Base-by-base conservation (phyloP, 1,140 invertebrate species). In the Drosophila simulans region DNA sequence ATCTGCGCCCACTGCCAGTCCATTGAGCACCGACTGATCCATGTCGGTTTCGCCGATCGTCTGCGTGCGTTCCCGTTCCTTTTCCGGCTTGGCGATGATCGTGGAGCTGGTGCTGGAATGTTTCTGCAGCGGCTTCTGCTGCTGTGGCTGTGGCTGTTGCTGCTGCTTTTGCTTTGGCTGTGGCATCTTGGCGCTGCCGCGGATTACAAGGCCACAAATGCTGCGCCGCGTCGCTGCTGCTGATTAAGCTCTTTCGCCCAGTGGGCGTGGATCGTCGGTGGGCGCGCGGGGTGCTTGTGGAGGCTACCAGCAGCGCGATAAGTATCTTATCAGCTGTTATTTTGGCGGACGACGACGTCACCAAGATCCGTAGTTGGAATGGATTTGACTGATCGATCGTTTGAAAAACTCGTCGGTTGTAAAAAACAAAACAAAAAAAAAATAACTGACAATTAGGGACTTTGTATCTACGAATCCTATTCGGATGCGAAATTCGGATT, bases 11-110 rank as follows among this genome's bases (percentile, higher is more conserved):
- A 72, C 48, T 5, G 70, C 51, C 13, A 81, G 45, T 5, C 90
- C 90, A 58, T 91, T 91, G n/a, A 91, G 66, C 43, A 91, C 72
- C 8, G 82, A 88, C 51, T 90, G 90, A 77, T 91, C 85, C 71
- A 91, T 90, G 56, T 91, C 86, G 52, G 83, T 65, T 75, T 89
- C 90, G 7, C 90, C 86, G 42, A 86, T 86, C 0, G 84, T 91
- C 43, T 85, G 80, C 49, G 72, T 73, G 34, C 80, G 78, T 39
- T 63, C 59, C 31, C 57, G 49, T 31, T 62, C 63, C 22, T 53
- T 45, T 62, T 77, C 76, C 53, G 66, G 72, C 52, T 37, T 73
- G 48, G 57, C 51, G 20, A 35, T 56, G 25, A 43, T 56, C 51
- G 55, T 10, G 17, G 31, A 11, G 11, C 25, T 35, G 60, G 46